These are phyloP conservation scores for Hipparchia semele DNA, from an alignment of 2,888 invertebrate genomes.

Conservation along the genomic window DNA sequence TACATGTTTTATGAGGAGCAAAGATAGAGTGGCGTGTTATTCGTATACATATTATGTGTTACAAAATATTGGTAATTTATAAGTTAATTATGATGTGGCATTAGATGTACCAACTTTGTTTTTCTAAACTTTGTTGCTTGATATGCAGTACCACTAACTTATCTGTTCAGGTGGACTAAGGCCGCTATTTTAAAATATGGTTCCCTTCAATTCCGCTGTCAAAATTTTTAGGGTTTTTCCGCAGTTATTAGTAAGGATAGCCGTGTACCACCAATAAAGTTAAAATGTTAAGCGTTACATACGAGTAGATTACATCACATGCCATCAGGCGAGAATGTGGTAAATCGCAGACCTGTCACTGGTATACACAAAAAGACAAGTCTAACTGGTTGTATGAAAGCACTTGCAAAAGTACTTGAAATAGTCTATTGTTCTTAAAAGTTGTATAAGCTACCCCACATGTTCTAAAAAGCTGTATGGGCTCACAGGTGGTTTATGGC, in stretches of 20 bases:
- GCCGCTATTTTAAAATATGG: too few relatives aligned
- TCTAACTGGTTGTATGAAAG: neutral
- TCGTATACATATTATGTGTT: neutral
- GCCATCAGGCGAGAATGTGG: neutral
- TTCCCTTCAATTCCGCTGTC: too few relatives aligned
- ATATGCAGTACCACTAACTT: neutral
- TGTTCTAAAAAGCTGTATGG: neutral
- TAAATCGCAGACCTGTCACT: neutral
- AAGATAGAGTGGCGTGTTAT: slow-evolving; percentile 14
- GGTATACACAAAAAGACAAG: neutral
- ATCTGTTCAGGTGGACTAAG: too few relatives aligned
- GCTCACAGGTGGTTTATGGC: slow-evolving; percentile 30
- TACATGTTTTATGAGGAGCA: slow-evolving; percentile 23
- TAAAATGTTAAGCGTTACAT: neutral
- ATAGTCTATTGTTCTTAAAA: slow-evolving; percentile 22
- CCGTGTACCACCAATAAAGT: too few relatives aligned
- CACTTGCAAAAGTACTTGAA: slow-evolving; percentile 6
- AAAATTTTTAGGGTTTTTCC: too few relatives aligned
- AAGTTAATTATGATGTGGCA: neutral
- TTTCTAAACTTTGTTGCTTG: neutral
- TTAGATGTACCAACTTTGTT: neutral
- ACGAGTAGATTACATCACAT: too few relatives aligned
- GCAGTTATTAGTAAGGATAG: too few relatives aligned
- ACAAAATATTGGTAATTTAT: slow-evolving; percentile 10
- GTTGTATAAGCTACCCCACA: slow-evolving; percentile 5